phyloP scores from a whole-genome alignment of 2,797 vertebrate species.

The Chiroxiphia lanceolata region DNA sequence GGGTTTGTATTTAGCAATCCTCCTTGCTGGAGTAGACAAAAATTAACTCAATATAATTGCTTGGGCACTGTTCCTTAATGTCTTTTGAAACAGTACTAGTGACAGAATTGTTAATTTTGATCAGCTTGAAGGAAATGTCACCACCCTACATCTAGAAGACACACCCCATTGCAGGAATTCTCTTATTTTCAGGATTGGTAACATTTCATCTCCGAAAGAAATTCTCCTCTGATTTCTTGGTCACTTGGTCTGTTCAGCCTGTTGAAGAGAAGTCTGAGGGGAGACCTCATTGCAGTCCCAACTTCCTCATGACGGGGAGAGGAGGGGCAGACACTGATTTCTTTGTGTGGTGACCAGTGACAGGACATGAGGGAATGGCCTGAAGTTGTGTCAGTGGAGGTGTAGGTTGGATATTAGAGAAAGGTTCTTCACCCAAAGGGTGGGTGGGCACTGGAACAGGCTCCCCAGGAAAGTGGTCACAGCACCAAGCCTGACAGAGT shows the following conservation, averaged over 20 bases:
- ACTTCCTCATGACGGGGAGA: not conserved
- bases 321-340: not conserved
- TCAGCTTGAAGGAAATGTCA: not conserved
- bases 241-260: not conserved
- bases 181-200: not conserved
- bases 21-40: not conserved
- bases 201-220: not conserved
- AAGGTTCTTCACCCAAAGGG: accelerated
- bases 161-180: not conserved
- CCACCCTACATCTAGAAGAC: not conserved
- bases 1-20: not conserved
- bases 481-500: not conserved
- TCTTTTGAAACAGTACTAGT: not conserved
- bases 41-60: not conserved
- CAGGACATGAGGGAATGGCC: not conserved
- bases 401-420: not conserved
- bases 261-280: not conserved
- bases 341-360: not conserved
- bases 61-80: not conserved
- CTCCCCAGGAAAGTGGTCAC: not conserved
- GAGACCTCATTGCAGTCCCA: not conserved
- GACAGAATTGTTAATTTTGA: not conserved
- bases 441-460: not conserved
- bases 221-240: not conserved
- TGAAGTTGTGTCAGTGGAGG: not conserved